These are phyloP conservation scores for Oncorhynchus tshawytscha DNA, from an alignment of 2,113 vertebrate species.

Conservation along the genomic window DNA sequence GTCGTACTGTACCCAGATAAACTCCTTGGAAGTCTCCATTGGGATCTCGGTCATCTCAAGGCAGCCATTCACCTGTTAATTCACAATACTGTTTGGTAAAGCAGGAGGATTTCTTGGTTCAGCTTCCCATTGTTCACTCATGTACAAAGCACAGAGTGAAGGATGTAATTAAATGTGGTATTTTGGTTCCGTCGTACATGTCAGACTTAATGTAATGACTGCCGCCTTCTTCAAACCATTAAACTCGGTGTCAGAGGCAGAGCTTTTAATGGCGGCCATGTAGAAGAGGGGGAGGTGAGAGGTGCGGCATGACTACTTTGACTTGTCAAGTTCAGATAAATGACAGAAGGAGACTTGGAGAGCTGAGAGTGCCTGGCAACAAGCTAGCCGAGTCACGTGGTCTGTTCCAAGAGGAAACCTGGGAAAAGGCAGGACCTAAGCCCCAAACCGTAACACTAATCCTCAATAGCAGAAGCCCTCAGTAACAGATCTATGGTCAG, in stretches of 20 bases:
- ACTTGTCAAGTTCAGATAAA: neutral
- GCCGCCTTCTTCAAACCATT: neutral
- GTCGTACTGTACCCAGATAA: slow-evolving; percentile 88
- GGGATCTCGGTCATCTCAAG: slow-evolving; percentile 73
- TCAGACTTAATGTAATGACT: neutral
- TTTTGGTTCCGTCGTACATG: neutral
- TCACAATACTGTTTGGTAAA: slow-evolving; percentile 58
- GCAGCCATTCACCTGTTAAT: slow-evolving; percentile 89
- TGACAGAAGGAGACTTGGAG: neutral
- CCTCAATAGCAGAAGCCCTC: neutral
- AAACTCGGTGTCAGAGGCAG: neutral
- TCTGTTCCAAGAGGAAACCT: neutral
- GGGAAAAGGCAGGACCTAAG: neutral
- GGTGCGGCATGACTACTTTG: neutral
- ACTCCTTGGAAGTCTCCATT: slow-evolving; percentile 71
- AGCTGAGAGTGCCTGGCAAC: slow-evolving; percentile 12
- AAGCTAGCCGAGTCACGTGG: neutral
- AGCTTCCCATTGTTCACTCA: neutral
- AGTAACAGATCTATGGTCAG: neutral
- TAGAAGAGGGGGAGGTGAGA: neutral
- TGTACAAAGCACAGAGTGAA: neutral
- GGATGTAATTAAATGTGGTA: neutral
- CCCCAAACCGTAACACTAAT: neutral
- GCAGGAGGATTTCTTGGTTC: slow-evolving; percentile 6
- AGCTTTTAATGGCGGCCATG: neutral